These are phyloP conservation scores for Centroberyx gerrardi DNA, from an alignment of 2,797 vertebrate genomes.

Conservation along the genomic window DNA sequence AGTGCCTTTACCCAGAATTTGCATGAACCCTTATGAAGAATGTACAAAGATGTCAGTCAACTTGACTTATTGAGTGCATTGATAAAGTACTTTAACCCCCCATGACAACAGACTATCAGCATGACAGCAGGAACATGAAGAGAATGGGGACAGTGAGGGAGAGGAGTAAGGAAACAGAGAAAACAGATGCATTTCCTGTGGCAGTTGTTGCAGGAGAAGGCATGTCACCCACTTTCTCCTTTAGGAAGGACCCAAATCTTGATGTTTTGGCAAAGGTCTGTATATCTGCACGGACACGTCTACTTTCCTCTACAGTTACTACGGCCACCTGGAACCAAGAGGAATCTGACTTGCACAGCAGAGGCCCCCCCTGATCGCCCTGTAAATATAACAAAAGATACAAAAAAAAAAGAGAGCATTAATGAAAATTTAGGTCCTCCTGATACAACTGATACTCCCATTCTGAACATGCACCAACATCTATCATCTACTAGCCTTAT, in stretches of 20 bases:
- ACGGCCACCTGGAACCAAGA: conserved; percentile 69
- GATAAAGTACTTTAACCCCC: background rate
- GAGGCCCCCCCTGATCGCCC: conserved; percentile 54
- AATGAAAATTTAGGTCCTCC: background rate
- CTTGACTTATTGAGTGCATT: background rate
- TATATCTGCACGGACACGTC: conserved; percentile 31
- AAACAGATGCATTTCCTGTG: conserved; percentile 29
- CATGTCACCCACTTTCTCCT: conserved; percentile 51
- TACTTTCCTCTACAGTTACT: conserved; percentile 23
- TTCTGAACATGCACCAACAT: too few relatives aligned
- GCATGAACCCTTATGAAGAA: background rate
- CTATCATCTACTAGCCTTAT: too few relatives aligned
- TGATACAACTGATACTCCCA: background rate
- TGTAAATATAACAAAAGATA: conserved; percentile 14
- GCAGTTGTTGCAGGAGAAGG: conserved; percentile 19
- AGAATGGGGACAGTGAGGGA: conserved; percentile 21
- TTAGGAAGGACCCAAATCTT: conserved; percentile 56
- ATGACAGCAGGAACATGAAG: conserved; percentile 21
- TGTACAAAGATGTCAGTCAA: background rate
- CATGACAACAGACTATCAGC: conserved; percentile 1
- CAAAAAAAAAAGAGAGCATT: background rate
- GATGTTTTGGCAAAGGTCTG: conserved; percentile 58
- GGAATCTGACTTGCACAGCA: conserved; percentile 63
- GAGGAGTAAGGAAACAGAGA: conserved; percentile 21
- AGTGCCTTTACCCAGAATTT: conserved; percentile 14